These are phyloP conservation scores for Agonopterix heracliana DNA, from an alignment of 2,888 invertebrate genomes.

Conservation along the genomic window DNA sequence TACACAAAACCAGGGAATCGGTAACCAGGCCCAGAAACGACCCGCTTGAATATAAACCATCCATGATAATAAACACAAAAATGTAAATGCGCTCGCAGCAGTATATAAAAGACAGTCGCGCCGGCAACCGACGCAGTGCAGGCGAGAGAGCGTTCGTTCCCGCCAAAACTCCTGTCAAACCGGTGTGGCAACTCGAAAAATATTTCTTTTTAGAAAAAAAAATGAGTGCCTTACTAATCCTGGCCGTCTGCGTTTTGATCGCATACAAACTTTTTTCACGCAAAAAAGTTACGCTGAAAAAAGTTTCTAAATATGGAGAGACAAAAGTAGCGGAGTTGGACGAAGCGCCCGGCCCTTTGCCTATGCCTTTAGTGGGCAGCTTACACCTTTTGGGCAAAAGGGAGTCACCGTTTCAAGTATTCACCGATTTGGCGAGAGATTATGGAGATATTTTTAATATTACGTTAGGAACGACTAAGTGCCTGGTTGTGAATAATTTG, in stretches of 20 bases:
- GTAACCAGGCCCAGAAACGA: too few relatives aligned
- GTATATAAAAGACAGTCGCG: conserved; percentile 30
- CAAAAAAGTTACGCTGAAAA: conserved; percentile 34
- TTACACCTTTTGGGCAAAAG: conserved; percentile 79
- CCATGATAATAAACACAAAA: conserved; percentile 3
- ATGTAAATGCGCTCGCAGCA: conserved; percentile 30
- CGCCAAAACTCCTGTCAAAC: conserved; percentile 43
- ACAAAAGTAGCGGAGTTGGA: conserved; percentile 31
- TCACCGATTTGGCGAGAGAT: conserved; percentile 79
- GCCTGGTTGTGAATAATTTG: conserved; percentile 85
- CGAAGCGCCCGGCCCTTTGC: conserved; percentile 79
- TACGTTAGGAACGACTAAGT: conserved; percentile 80
- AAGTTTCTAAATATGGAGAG: conserved; percentile 35
- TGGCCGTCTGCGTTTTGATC: conserved; percentile 36
- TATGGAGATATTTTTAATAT: conserved; percentile 86
- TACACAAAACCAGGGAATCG: too few relatives aligned
- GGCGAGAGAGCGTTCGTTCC: conserved; percentile 31
- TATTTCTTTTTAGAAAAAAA: conserved; percentile 50
- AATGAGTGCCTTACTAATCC: conserved; percentile 60
- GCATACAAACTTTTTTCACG: conserved; percentile 47
- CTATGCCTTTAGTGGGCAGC: conserved; percentile 82
- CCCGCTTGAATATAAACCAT: too few relatives aligned
- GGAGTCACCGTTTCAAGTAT: conserved; percentile 82
- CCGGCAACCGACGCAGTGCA: conserved; percentile 26
- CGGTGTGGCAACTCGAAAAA: conserved; percentile 51